Evolutionary conservation across 2,888 invertebrate genomes (phyloP), one percentile per base, ranked within the genome.

Genomic region (Beris morrisii): DNA sequence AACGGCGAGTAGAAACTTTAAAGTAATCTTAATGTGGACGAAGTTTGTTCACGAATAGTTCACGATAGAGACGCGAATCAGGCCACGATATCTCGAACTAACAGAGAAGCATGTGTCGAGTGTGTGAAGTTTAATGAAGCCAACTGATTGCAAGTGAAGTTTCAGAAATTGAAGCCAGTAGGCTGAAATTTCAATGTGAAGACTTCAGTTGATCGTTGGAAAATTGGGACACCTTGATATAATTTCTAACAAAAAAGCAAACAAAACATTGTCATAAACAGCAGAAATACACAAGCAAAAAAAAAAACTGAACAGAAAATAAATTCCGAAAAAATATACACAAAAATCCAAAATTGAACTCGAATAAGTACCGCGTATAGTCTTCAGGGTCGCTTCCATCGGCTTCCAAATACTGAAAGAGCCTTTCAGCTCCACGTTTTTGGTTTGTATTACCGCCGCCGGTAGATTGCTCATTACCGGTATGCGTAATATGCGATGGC

Each of bases 361-460:
- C 38, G 38, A 5, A 38, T 78, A 65, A 72, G 63, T 82, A 75
- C 82, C 81, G 76, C 76, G 81, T 78, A 78, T 81, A 81, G 75
- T 81, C 81, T 75, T 83, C 83, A 75, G 84, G 84, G 76, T 86
- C 88, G 65, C 88, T 88, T 73, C 88, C 88, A 82, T 89, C 89
- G 70, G 89, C 90, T 81, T 87, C 90, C 83, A 88, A 84, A 83
- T 87, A 90, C 75, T 86, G 88, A 82, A 89, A 89, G 65, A 89
- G 83, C 68, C 88, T 83, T 72, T 87, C 88, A 66, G 88, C 88
- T 70, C 88, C 88, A 71, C 85, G 85, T 75, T 82, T 81, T 74
- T 77, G 80, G 72, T 75, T 77, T 50, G 52, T 50, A 38, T 52
- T 61, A 38, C 50, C 50, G 67, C 70, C 71, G 67, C 71, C 77